phyloP scores from a whole-genome alignment of 2,113 vertebrate genomes.

The Chloroceryle aenea region DNA sequence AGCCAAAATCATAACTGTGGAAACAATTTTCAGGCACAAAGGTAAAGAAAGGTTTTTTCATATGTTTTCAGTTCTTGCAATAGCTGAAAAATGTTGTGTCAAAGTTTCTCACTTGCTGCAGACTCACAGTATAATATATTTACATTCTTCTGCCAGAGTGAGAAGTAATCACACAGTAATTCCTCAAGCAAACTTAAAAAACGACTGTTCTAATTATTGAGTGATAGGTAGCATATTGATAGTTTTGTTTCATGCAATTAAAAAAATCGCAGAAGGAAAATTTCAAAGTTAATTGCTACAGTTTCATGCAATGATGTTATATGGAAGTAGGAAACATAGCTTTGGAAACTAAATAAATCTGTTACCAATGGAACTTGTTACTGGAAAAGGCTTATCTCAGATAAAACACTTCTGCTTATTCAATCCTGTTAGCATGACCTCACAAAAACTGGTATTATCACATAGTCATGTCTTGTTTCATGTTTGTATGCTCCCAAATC shows the following conservation, averaged over 20 bases:
- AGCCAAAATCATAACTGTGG: background rate
- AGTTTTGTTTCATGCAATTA: slow-evolving; percentile 18
- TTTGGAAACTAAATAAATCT: slow-evolving; percentile 9
- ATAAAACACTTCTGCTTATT: background rate
- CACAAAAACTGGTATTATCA: background rate
- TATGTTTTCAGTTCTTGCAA: background rate
- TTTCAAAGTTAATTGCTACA: background rate
- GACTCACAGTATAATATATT: background rate
- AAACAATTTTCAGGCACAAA: background rate
- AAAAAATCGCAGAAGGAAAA: background rate
- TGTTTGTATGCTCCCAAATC: background rate
- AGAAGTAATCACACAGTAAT: slow-evolving; percentile 19
- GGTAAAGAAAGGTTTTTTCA: background rate
- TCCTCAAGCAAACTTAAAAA: slow-evolving; percentile 25
- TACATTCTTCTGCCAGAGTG: background rate
- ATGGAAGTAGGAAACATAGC: background rate
- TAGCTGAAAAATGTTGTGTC: background rate
- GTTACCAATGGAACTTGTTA: background rate
- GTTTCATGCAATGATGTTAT: background rate
- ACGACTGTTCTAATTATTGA: background rate
- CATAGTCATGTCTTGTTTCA: background rate
- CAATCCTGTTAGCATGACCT: background rate
- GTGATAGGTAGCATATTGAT: background rate
- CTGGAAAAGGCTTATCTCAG: background rate
- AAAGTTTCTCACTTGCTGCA: slow-evolving; percentile 5